These are phyloP conservation scores for Meda fulgida DNA, from an alignment of 2,797 vertebrate species.

Conservation along the genomic window DNA sequence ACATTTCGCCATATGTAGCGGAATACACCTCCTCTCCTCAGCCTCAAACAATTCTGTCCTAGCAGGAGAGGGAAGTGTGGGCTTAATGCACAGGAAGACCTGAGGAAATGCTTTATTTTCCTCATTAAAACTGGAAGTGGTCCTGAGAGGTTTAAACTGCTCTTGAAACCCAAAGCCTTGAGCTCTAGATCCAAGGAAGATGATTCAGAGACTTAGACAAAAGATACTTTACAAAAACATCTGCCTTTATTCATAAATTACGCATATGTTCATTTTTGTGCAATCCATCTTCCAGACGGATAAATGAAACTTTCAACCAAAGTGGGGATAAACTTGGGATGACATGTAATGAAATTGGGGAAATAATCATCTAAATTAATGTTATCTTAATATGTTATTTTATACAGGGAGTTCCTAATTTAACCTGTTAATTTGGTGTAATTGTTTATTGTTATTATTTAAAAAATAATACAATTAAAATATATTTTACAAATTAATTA, in stretches of 20 bases:
- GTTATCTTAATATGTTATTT: not conserved
- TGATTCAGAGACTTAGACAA: slow-evolving; percentile 58
- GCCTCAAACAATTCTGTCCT: slow-evolving; percentile 51
- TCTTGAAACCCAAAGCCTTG: slow-evolving; percentile 59
- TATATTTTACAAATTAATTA: not conserved
- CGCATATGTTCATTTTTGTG: not conserved
- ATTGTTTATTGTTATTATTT: not conserved
- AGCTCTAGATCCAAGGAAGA: slow-evolving; percentile 47
- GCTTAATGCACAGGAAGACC: slow-evolving; percentile 62
- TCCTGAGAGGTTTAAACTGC: slow-evolving; percentile 66
- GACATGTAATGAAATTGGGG: not conserved
- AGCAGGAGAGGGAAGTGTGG: slow-evolving; percentile 62
- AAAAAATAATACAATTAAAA: not conserved
- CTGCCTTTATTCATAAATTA: not conserved
- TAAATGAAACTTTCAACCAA: not conserved
- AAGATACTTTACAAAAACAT: slow-evolving; percentile 40
- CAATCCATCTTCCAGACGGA: not conserved
- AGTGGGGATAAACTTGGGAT: not conserved
- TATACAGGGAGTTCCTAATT: not conserved
- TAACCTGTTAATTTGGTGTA: not conserved
- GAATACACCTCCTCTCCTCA: slow-evolving; percentile 32
- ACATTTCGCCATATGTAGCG: slow-evolving; percentile 26
- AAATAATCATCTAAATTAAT: not conserved
- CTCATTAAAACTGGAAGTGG: slow-evolving; percentile 56
- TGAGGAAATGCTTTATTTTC: slow-evolving; percentile 60